Evolutionary conservation across 2,797 vertebrate species (phyloP).

Genomic region (Pseudomugil tenellus): DNA sequence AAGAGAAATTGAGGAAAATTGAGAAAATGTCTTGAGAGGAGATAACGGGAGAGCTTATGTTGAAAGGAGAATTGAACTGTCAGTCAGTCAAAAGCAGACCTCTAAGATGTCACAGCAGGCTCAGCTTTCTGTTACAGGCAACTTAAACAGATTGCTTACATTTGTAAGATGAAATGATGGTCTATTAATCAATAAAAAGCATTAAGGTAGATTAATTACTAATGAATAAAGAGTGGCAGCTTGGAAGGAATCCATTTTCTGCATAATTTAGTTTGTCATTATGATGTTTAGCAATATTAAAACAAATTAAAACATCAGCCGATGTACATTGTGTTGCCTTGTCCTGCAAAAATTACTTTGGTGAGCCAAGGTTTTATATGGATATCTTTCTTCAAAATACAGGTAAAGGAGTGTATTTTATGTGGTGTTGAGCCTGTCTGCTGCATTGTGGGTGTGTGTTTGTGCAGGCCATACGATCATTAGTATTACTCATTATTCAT

Average conservation of each 20-base stretch:
- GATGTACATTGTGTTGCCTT: slow-evolving; percentile 1
- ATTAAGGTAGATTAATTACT: slow-evolving; percentile 1
- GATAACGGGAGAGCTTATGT: too few relatives aligned
- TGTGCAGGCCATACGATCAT: slow-evolving; percentile 33
- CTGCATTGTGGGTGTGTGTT: slow-evolving; percentile 7
- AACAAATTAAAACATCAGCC: neutral
- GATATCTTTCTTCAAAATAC: slow-evolving; percentile 13
- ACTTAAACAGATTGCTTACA: neutral
- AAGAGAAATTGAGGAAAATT: too few relatives aligned
- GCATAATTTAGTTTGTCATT: slow-evolving; percentile 1
- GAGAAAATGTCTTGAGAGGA: too few relatives aligned
- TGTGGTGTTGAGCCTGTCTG: neutral
- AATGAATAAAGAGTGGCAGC: slow-evolving; percentile 5
- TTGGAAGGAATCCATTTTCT: neutral
- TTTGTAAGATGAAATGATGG: slow-evolving; percentile 3
- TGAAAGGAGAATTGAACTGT: too few relatives aligned
- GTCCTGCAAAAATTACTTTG: neutral
- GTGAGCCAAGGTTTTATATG: neutral
- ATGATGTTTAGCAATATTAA: neutral
- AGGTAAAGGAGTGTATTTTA: slow-evolving; percentile 10
- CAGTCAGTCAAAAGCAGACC: too few relatives aligned
- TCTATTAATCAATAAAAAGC: slow-evolving; percentile 14
- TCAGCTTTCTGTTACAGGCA: too few relatives aligned
- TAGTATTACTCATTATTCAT: slow-evolving; percentile 59
- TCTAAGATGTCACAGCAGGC: too few relatives aligned